Evolutionary conservation across 2,113 vertebrate genomes (phyloP).

Genomic region (Ursus arctos): DNA sequence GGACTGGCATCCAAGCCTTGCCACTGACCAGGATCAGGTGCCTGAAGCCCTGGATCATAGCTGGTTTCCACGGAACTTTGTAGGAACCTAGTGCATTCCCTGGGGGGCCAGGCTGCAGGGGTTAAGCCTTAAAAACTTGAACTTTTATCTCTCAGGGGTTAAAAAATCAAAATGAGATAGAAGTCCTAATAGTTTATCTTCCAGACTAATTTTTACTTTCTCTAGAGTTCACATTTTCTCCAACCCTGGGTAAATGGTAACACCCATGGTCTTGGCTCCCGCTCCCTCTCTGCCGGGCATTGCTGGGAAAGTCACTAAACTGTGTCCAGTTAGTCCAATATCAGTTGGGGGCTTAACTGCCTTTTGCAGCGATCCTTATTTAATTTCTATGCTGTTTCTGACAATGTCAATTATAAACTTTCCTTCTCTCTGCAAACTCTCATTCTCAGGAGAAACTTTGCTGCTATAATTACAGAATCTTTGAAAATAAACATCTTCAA

Average conservation of each 20-base stretch:
- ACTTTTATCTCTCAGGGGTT: neutral
- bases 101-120: neutral
- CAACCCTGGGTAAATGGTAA: neutral
- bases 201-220: neutral
- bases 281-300: neutral
- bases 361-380: neutral
- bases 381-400: conserved; percentile 1
- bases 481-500: neutral
- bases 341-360: neutral
- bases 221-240: neutral
- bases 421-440: neutral
- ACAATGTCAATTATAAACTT: neutral
- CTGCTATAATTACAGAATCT: neutral
- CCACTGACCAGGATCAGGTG: neutral
- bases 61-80: neutral
- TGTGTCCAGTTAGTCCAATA: neutral
- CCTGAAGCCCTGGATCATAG: neutral
- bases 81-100: neutral
- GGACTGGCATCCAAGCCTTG: neutral
- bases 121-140: neutral
- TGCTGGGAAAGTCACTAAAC: neutral
- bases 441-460: neutral
- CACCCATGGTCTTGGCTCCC: neutral
- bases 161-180: conserved; percentile 4
- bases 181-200: conserved; percentile 8